Evolutionary conservation across 2,797 vertebrate genomes (phyloP), one percentile per base, ranked within the genome.

Genomic region (Phoxinus dragarum): DNA sequence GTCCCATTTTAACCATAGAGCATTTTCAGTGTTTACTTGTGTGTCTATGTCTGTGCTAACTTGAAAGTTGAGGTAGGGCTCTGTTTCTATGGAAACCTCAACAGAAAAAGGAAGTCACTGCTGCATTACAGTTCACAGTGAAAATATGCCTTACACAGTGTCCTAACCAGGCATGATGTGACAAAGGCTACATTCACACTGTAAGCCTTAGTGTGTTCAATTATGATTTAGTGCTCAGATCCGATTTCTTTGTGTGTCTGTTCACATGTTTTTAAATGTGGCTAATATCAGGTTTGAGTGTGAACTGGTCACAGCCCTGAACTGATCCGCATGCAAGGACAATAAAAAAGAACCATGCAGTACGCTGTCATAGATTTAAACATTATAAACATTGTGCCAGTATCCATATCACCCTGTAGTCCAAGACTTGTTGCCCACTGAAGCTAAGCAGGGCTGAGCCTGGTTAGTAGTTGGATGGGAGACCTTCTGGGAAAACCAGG

Each of bases 41-140:
- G 80, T 42, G 27, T 54, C 54, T 85, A 82, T 89, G 88, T 88
- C 81, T 89, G 87, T 90, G 89, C 90, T 92, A 88, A 86, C 89
- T 90, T 93, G 69, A 86, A 91, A 91, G 93, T 93, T 94, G 92
- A 95, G 93, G 91, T 91, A 89, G 74, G 83, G 84, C 88, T 90
- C 92, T 93, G 95, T 96, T 95, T 93, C 95, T 93, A 95, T 95
- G 94, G 95, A 92, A 94, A 96, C 95, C 81, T 91, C 89, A 81
- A 66, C 92, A 92, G 84, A 86, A 90, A 90, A 88, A 86, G 89
- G 91, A 93, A 93, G 92, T 93, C 91, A 78, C 91, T 90, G 87
- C 92, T 91, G 91, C 90, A 90, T 93, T 75, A 91, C 91, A 92
- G 87, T 92, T 90, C 82, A 92, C 91, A 91, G 89, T 89, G 90